Evolutionary conservation across 2,888 invertebrate genomes (phyloP).

Genomic region (Diarsia brunnea): DNA sequence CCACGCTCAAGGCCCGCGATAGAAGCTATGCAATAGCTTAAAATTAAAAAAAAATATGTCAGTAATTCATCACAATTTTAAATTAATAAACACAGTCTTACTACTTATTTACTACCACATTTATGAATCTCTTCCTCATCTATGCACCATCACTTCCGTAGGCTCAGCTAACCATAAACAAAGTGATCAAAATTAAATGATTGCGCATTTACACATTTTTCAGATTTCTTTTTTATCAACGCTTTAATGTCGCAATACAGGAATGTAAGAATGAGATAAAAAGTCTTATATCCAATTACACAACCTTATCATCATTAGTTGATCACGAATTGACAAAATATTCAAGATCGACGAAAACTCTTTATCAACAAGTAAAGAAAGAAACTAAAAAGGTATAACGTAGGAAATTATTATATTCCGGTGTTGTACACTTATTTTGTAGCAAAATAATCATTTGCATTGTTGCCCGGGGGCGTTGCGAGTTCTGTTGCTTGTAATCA

Average conservation of each 20-base stretch:
- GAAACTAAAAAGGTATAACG: not conserved
- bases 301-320: not conserved
- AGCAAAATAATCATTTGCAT: slow-evolving; percentile 63
- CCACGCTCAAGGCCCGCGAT: no score
- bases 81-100: no score
- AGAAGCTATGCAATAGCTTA: no score
- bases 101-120: no score
- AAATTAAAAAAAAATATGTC: no score
- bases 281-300: not conserved
- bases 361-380: slow-evolving; percentile 5
- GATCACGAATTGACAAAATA: slow-evolving; percentile 3
- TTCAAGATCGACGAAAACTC: slow-evolving; percentile 4
- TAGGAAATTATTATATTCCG: slow-evolving; percentile 26
- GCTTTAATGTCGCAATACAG: not conserved
- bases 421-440: slow-evolving; percentile 39
- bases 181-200: not conserved
- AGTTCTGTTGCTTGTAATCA: slow-evolving; percentile 35
- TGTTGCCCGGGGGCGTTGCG: slow-evolving; percentile 49
- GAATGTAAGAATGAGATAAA: not conserved
- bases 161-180: not conserved
- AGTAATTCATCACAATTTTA: no score
- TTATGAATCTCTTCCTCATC: no score
- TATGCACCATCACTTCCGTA: no score
- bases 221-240: not conserved
- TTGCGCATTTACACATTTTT: not conserved